phyloP scores from a whole-genome alignment of 2,888 invertebrate genomes.

The Drosophila multiciliata region DNA sequence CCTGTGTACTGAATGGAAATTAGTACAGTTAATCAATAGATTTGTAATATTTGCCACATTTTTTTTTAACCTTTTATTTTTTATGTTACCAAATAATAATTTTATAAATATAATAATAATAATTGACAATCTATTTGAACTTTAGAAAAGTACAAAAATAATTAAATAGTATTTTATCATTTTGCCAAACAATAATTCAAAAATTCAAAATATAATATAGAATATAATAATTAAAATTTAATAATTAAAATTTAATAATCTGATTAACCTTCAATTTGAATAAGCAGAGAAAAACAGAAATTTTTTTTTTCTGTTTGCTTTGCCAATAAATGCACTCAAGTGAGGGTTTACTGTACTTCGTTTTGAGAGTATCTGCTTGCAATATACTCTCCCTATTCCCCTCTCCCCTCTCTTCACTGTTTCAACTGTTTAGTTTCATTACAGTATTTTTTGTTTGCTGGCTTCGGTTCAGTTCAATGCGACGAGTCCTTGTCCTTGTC shows the following conservation, averaged over 20 bases:
- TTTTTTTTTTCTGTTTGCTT: neutral
- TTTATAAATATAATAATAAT: no score
- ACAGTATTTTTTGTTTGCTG: constrained; percentile 1
- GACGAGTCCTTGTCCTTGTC: constrained; percentile 19
- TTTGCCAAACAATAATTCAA: neutral
- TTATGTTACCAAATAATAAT: no score
- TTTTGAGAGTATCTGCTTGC: neutral
- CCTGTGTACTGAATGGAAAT: neutral
- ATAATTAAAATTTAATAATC: neutral
- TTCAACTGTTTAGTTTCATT: neutral
- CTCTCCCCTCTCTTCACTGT: neutral
- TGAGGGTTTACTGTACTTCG: neutral
- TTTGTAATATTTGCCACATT: neutral
- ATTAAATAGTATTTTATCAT: neutral
- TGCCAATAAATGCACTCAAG: neutral
- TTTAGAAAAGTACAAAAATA: neutral
- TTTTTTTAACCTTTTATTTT: no score
- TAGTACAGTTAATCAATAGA: neutral
- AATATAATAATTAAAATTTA: neutral
- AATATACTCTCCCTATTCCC: no score
- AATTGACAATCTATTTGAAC: no score
- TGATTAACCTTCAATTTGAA: neutral
- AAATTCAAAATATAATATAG: no score
- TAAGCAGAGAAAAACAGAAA: neutral
- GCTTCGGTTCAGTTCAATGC: constrained; percentile 14